phyloP scores from a whole-genome alignment of 2,888 invertebrate species.

The Drosophila atripex region DNA sequence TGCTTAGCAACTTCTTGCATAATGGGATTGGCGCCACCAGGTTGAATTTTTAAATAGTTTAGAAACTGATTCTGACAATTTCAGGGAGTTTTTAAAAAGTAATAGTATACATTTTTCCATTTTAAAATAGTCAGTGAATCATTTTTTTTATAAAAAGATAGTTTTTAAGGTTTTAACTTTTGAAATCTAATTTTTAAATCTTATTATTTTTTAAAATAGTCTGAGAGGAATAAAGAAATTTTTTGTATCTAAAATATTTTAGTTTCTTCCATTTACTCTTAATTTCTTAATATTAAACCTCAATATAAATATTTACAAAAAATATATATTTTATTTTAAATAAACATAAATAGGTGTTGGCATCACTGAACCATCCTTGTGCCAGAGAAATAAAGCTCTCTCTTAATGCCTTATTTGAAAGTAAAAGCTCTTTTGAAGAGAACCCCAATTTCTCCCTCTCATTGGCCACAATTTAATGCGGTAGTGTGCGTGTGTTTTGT shows the following conservation, averaged over 20 bases:
- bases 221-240: too few species aligned
- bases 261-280: too few species aligned
- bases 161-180: too few species aligned
- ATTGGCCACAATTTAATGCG: conserved; percentile 7
- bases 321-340: neutral
- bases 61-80: neutral
- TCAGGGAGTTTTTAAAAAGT: neutral
- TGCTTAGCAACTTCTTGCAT: conserved; percentile 12
- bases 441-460: conserved; percentile 17
- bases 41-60: neutral
- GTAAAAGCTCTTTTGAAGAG: conserved; percentile 22
- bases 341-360: neutral
- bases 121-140: too few species aligned
- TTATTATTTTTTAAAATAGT: too few species aligned
- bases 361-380: conserved; percentile 9
- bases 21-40: neutral
- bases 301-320: too few species aligned
- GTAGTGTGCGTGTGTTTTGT: conserved; percentile 54
- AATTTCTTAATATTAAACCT: too few species aligned
- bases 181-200: too few species aligned
- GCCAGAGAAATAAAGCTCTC: conserved; percentile 22
- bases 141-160: too few species aligned
- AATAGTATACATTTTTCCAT: too few species aligned
- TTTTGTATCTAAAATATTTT: too few species aligned
- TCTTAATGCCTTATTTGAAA: conserved; percentile 1